Evolutionary conservation across 2,113 vertebrate genomes (phyloP).

Genomic region (Casuarius casuarius): DNA sequence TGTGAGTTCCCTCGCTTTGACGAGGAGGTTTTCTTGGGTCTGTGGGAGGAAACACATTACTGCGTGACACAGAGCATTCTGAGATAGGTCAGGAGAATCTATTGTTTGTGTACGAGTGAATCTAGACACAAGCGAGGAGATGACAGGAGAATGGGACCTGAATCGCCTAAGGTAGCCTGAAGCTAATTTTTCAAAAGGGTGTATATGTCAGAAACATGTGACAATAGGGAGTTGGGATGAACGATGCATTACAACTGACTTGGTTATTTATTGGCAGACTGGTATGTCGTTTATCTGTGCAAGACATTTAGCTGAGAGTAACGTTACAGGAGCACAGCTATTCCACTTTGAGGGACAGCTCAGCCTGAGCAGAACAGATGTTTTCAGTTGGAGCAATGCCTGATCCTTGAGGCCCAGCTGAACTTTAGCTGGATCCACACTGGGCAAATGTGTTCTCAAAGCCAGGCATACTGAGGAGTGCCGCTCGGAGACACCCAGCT

Average conservation of each 20-base stretch:
- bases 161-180: not conserved
- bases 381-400: conserved; percentile 15
- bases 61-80: not conserved
- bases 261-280: not conserved
- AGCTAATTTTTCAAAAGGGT: not conserved
- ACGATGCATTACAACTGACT: not conserved
- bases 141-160: not conserved
- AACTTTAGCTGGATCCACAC: not conserved
- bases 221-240: not conserved
- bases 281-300: not conserved
- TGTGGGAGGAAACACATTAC: not conserved
- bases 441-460: not conserved
- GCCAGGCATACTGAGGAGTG: not conserved
- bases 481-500: not conserved
- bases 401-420: not conserved
- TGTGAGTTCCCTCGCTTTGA: not conserved
- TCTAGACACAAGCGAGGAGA: not conserved
- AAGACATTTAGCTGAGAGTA: not conserved
- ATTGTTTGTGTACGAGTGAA: not conserved
- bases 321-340: not conserved
- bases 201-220: not conserved
- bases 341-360: not conserved
- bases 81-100: not conserved
- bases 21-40: not conserved
- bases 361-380: conserved; percentile 4